These are phyloP conservation scores for Dolichoris vasculosae DNA, from an alignment of 1,140 invertebrate genomes.

Conservation along the genomic window DNA sequence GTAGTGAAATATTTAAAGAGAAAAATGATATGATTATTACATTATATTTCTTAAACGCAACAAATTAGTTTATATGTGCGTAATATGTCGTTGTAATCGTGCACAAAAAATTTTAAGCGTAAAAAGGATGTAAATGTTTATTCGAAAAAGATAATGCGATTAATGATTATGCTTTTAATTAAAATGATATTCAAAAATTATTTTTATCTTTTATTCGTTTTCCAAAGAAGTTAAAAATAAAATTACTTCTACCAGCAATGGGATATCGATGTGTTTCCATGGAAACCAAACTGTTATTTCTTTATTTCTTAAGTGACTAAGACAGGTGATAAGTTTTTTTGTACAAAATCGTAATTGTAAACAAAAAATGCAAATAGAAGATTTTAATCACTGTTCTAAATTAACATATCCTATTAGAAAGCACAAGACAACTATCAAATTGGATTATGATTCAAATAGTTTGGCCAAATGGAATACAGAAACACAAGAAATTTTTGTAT, in stretches of 20 bases:
- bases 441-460: slow-evolving; percentile 23
- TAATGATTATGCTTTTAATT: slow-evolving; percentile 49
- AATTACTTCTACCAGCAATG: slow-evolving; percentile 10
- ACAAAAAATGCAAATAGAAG: slow-evolving; percentile 47
- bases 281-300: slow-evolving; percentile 50
- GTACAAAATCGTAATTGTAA: slow-evolving; percentile 28
- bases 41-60: slow-evolving; percentile 53
- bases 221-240: slow-evolving; percentile 47
- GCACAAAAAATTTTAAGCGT: slow-evolving; percentile 49
- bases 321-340: slow-evolving; percentile 36
- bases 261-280: slow-evolving; percentile 46
- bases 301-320: slow-evolving; percentile 34
- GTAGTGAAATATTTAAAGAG: slow-evolving; percentile 48
- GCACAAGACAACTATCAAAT: slow-evolving; percentile 38
- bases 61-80: slow-evolving; percentile 54
- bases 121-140: slow-evolving; percentile 52
- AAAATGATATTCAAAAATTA: slow-evolving; percentile 46
- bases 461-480: slow-evolving; percentile 44
- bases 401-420: slow-evolving; percentile 49
- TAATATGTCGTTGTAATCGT: slow-evolving; percentile 53
- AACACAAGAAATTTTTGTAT: slow-evolving; percentile 48
- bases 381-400: slow-evolving; percentile 41
- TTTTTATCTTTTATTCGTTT: slow-evolving; percentile 46
- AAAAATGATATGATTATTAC: slow-evolving; percentile 50
- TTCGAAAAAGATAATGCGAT: slow-evolving; percentile 49